These are phyloP conservation scores for Hylyphantes graminicola DNA, from an alignment of 1,140 invertebrate species.

Conservation along the genomic window DNA sequence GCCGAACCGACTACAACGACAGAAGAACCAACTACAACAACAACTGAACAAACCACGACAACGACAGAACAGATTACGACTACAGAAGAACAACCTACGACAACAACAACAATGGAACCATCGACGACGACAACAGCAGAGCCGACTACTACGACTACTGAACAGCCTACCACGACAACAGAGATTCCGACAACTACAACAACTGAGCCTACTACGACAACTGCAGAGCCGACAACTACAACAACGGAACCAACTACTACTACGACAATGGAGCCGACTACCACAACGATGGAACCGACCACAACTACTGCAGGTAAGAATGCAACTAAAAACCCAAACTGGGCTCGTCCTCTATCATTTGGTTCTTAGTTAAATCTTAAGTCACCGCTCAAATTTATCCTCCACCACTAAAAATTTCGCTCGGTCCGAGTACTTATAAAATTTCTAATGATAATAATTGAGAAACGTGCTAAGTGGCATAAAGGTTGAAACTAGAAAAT, in stretches of 20 bases:
- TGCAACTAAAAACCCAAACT: background rate
- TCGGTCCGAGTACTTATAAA: too few species aligned
- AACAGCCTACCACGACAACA: background rate
- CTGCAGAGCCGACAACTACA: conserved; percentile 10
- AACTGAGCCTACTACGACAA: background rate
- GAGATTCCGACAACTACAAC: conserved; percentile 6
- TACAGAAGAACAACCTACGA: conserved; percentile 1
- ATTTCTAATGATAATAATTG: too few species aligned
- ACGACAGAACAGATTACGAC: background rate
- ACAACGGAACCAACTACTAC: conserved; percentile 12
- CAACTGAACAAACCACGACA: conserved; percentile 4
- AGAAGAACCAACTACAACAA: conserved; percentile 10
- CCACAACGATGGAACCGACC: background rate
- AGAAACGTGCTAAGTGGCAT: background rate
- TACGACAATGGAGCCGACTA: background rate
- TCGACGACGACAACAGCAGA: conserved; percentile 16
- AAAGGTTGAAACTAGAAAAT: background rate
- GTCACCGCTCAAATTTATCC: too few species aligned
- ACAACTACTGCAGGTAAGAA: conserved; percentile 1
- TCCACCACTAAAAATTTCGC: too few species aligned
- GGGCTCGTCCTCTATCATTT: too few species aligned
- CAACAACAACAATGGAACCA: background rate
- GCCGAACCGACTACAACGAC: conserved; percentile 8
- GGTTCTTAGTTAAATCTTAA: too few species aligned
- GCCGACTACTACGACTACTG: conserved; percentile 27